Evolutionary conservation across 2,797 vertebrate species (phyloP), one percentile per base, ranked within the genome.

Genomic region (Peromyscus melanophrys): DNA sequence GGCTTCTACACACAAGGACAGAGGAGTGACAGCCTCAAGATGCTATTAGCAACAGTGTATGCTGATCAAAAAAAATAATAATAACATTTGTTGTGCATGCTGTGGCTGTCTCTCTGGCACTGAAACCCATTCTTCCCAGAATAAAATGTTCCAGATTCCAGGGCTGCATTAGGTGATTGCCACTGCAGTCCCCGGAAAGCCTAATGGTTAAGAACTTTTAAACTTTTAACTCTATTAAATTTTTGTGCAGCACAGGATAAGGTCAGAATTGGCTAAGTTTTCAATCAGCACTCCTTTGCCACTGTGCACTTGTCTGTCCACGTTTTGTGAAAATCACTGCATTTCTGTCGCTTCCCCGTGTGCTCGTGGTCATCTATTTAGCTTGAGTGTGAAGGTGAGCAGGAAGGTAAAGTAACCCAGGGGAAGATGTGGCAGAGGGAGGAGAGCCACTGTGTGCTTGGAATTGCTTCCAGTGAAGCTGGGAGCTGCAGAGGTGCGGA

Each of bases 401-500:
- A 7, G 65, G 69, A 40, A 46, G 37, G 76, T 2, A 14, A 63
- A n/a, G 12, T 0, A 14, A 29, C 25, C 29, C 27, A 17, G 37
- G 29, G 17, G 0, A 23, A 6, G 1, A 13, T 37, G 27, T 57
- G 16, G 57, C 84, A 37, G 23, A 40, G 34, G 11, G 43, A 29
- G n/a, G 40, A 4, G 0, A 63, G 46, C 71, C 19, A 4, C 12
- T 16, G 6, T 21, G 52, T 34, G 34, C 59, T 34, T 5, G 21
- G 73, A 21, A 21, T 31, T 89, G 52, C 63, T 29, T 55, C 61
- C 2, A 25, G 49, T 27, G 84, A 59, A 16, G 16, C 59, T 0
- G 6, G 6, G 0, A 6, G 12, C 55, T 13, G 0, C 37, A 37
- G 69, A 73, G 76, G 21, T 25, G 10, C 1, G 0, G 1, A 82